phyloP scores from a whole-genome alignment of 2,797 vertebrate genomes.

The Oreonectes daqikongensis region DNA sequence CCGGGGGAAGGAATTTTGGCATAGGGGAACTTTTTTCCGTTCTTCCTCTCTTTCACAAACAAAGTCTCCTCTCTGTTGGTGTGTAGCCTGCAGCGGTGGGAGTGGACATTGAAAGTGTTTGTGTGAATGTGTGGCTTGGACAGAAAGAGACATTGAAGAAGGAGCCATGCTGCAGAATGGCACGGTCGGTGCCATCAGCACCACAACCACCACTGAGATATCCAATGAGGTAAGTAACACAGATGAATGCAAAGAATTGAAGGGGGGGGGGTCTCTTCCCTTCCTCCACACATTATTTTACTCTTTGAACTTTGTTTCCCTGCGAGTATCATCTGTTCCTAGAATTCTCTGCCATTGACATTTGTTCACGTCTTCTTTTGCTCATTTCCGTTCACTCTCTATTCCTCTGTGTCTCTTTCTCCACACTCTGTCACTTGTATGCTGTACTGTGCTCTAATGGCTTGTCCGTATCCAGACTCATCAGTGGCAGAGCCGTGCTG shows the following conservation, averaged over 20 bases:
- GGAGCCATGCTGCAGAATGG: slow-evolving; percentile 77
- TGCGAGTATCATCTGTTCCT: background rate
- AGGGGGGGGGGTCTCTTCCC: no score
- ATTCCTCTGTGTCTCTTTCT: slow-evolving; percentile 9
- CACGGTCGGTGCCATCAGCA: slow-evolving; percentile 66
- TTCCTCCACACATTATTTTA: no score
- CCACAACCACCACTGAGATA: slow-evolving; percentile 70
- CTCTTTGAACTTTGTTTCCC: background rate
- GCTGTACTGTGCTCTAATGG: slow-evolving; percentile 44
- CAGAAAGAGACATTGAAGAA: slow-evolving; percentile 53
- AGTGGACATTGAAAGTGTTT: slow-evolving; percentile 36
- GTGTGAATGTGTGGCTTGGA: slow-evolving; percentile 44
- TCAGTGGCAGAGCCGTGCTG: slow-evolving; percentile 31
- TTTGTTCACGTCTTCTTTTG: background rate
- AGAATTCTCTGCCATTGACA: background rate
- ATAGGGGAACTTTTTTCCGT: slow-evolving; percentile 24
- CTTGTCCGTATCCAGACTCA: slow-evolving; percentile 33
- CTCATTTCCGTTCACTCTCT: background rate
- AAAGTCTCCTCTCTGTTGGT: no score
- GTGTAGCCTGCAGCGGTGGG: slow-evolving; percentile 38
- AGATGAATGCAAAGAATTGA: background rate
- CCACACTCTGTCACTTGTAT: slow-evolving; percentile 19
- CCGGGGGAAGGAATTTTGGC: slow-evolving; percentile 53
- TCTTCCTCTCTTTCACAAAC: slow-evolving; percentile 26
- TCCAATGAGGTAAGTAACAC: slow-evolving; percentile 73